These are phyloP conservation scores for Mus caroli DNA, from an alignment of 2,797 vertebrate species.

Conservation along the genomic window DNA sequence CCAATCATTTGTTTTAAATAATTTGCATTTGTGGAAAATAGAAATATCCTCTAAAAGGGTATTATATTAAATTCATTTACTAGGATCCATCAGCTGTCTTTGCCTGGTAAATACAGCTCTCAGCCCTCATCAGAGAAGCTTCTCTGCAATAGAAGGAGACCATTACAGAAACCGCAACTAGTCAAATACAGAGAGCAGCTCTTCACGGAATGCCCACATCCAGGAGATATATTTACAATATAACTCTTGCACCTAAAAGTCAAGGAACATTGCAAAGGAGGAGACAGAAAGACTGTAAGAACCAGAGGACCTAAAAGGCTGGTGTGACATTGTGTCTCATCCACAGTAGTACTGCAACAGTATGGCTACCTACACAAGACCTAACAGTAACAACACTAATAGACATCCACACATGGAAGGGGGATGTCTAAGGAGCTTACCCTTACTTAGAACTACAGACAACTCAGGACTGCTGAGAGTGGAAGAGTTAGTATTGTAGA, in stretches of 20 bases:
- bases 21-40: conserved; percentile 59
- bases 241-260: background rate
- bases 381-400: too few relatives aligned
- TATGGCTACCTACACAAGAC: background rate
- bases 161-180: background rate
- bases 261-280: background rate
- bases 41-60: background rate
- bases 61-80: conserved; percentile 21
- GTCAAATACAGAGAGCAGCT: background rate
- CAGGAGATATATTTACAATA: background rate
- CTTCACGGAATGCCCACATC: background rate
- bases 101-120: background rate
- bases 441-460: background rate
- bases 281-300: background rate
- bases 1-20: conserved; percentile 37
- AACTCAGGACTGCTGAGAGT: background rate
- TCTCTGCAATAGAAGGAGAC: background rate
- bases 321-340: background rate
- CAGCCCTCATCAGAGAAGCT: background rate
- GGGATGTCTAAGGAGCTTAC: background rate
- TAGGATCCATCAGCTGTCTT: background rate
- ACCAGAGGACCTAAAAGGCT: background rate
- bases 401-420: too few relatives aligned
- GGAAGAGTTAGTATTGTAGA: background rate
- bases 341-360: background rate